Conservation (phyloP, 2,797 vertebrate genomes). For the Tadarida brasiliensis region DNA sequence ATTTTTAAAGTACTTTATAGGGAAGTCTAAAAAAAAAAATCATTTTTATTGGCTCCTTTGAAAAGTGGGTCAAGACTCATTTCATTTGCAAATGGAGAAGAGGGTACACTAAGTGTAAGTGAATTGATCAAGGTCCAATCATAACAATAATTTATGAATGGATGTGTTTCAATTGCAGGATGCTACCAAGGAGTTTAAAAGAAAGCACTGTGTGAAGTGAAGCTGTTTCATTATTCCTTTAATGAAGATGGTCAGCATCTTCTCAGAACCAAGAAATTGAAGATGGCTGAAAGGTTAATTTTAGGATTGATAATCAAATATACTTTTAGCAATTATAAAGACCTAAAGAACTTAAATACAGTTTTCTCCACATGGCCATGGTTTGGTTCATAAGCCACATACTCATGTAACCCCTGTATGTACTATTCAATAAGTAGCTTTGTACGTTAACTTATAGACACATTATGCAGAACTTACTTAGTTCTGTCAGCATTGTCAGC, state of each 20-base stretch:
- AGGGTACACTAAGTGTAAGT: slow-evolving; percentile 31
- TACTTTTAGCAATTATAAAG: background rate
- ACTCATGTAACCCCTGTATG: background rate
- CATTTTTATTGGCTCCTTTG: slow-evolving; percentile 54
- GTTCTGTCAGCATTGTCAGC: background rate
- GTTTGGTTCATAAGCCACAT: background rate
- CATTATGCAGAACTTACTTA: background rate
- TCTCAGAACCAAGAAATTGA: background rate
- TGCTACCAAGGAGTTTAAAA: slow-evolving; percentile 21
- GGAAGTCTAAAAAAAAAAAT: slow-evolving; percentile 27
- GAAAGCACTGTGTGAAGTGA: background rate
- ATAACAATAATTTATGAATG: slow-evolving; percentile 49
- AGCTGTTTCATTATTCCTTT: background rate
- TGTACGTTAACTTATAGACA: background rate
- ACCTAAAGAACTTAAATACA: background rate
- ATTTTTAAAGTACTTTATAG: slow-evolving; percentile 50
- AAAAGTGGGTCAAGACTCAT: slow-evolving; percentile 34
- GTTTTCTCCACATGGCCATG: no score
- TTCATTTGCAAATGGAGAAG: slow-evolving; percentile 65
- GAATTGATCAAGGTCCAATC: slow-evolving; percentile 57
- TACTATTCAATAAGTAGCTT: background rate
- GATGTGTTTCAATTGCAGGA: slow-evolving; percentile 33
- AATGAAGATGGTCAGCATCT: background rate
- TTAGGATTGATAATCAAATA: background rate
- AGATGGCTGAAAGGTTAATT: background rate